These are phyloP conservation scores for Prolemur simus DNA, from an alignment of 2,113 vertebrate genomes.

Conservation along the genomic window DNA sequence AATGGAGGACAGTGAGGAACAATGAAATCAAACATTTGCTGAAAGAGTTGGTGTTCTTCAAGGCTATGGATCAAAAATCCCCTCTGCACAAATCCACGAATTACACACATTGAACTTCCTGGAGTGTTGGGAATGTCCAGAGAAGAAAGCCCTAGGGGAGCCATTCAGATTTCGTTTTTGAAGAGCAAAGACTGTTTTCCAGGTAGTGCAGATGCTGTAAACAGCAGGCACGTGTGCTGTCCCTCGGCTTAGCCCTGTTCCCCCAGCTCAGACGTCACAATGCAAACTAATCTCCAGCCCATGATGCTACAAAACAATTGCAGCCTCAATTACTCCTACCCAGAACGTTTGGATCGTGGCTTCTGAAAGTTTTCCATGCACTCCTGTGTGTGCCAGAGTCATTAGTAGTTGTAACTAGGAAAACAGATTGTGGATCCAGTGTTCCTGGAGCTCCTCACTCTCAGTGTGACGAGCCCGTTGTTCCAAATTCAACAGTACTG, in stretches of 20 bases:
- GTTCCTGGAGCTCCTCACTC: neutral
- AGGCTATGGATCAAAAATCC: neutral
- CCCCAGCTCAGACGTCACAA: neutral
- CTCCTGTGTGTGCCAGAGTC: conserved; percentile 53
- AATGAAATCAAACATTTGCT: neutral
- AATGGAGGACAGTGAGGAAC: neutral
- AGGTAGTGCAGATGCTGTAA: neutral
- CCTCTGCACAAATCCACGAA: neutral
- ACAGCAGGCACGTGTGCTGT: neutral
- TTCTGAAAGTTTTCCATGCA: conserved; percentile 58
- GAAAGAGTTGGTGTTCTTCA: neutral
- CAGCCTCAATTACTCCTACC: neutral
- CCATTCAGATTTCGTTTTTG: conserved; percentile 9
- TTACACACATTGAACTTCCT: neutral
- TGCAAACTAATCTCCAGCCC: neutral
- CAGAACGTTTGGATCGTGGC: conserved; percentile 17
- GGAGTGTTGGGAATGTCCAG: neutral
- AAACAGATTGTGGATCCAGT: conserved; percentile 31
- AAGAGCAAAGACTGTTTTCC: conserved; percentile 28
- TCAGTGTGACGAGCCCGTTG: neutral
- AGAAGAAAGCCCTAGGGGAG: neutral
- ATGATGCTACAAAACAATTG: neutral
- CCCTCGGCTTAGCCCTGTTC: neutral
- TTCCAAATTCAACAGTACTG: neutral
- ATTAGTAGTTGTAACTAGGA: conserved; percentile 48